These are phyloP conservation scores for Syngnathus acus DNA, from an alignment of 2,797 vertebrate genomes.

Conservation along the genomic window DNA sequence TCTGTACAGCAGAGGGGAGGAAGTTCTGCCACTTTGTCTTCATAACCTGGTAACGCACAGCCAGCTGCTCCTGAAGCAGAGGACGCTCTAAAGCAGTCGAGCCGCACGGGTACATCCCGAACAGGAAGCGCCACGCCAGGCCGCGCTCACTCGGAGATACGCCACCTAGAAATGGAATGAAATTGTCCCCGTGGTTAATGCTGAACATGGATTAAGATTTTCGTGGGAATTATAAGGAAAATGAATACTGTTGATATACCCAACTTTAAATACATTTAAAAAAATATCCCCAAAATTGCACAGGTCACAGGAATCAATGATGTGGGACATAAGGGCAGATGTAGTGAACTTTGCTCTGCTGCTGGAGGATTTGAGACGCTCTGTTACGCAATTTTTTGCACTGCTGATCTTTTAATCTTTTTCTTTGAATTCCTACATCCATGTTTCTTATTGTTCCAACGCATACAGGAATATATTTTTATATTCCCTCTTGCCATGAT, in stretches of 20 bases:
- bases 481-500: neutral
- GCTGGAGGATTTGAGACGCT: conserved; percentile 7
- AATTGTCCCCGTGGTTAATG: conserved; percentile 1
- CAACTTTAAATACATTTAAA: neutral
- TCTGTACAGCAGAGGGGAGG: conserved; percentile 55
- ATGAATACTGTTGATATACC: neutral
- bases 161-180: conserved; percentile 52
- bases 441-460: neutral
- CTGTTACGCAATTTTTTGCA: conserved; percentile 32
- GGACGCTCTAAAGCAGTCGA: conserved; percentile 72
- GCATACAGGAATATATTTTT: neutral
- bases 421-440: neutral
- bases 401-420: conserved; percentile 25
- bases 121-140: conserved; percentile 76
- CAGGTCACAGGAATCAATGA: neutral
- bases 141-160: conserved; percentile 66
- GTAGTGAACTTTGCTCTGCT: conserved; percentile 26
- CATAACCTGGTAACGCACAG: conserved; percentile 70
- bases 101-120: conserved; percentile 76
- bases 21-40: conserved; percentile 73
- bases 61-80: conserved; percentile 67
- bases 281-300: neutral
- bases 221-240: neutral
- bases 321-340: neutral
- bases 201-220: neutral